These are phyloP conservation scores for Hippocampus kuda DNA, from an alignment of 2,797 vertebrate genomes.

Conservation along the genomic window DNA sequence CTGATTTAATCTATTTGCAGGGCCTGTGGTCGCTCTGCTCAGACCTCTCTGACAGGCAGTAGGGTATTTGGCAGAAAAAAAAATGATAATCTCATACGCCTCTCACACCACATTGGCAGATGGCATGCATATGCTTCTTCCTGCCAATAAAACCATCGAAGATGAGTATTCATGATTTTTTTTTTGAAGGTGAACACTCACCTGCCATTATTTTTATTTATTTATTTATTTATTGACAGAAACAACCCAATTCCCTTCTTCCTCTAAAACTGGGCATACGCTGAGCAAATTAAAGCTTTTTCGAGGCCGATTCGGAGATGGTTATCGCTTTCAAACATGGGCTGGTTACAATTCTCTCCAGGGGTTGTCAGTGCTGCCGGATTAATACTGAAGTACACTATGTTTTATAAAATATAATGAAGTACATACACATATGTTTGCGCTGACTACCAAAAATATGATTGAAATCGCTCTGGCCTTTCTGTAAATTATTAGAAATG, in stretches of 20 bases:
- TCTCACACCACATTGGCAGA: constrained; percentile 55
- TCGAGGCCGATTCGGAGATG: background rate
- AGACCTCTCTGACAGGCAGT: constrained; percentile 56
- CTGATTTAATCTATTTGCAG: constrained; percentile 65
- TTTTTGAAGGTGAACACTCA: constrained; percentile 17
- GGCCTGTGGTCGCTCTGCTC: constrained; percentile 55
- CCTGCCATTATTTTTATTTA: constrained; percentile 20
- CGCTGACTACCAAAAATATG: background rate
- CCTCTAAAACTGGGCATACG: background rate
- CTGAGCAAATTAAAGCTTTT: background rate
- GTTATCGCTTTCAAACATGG: background rate
- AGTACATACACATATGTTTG: too few relatives aligned
- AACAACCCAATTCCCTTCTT: constrained; percentile 15
- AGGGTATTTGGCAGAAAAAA: constrained; percentile 50
- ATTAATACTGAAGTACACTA: background rate
- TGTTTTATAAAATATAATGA: background rate
- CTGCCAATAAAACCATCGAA: constrained; percentile 43
- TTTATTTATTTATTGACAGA: constrained; percentile 7
- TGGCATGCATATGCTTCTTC: constrained; percentile 36
- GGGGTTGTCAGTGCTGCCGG: background rate
- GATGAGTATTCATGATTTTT: constrained; percentile 36
- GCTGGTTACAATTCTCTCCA: background rate
- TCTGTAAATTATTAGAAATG: background rate
- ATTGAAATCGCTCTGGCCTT: background rate
- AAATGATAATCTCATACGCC: constrained; percentile 63